Percentiles rank a stretch among this genome's conserved stretches.
Conservation (phyloP, 2,113 vertebrate species). For the Cephalopholis sonnerati region DNA sequence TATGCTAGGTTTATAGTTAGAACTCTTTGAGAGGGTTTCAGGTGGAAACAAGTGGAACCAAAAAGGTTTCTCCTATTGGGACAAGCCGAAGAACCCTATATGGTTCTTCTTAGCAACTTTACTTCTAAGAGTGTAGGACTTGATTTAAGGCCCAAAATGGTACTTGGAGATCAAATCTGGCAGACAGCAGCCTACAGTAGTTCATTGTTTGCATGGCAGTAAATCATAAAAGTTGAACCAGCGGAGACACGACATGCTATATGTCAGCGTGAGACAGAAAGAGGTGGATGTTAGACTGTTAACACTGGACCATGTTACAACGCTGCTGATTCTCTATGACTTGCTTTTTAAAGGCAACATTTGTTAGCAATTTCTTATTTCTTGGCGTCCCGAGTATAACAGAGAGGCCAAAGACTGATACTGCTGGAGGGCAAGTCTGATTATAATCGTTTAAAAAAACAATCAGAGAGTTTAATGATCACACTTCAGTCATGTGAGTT, state of each 20-base stretch:
- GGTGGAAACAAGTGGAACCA: no score
- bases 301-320: conserved; percentile 25
- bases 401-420: conserved; percentile 57
- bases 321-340: conserved; percentile 1
- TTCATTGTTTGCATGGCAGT: conserved; percentile 36
- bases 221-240: conserved; percentile 57
- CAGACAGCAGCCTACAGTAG: conserved; percentile 25
- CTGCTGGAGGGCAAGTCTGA: conserved; percentile 52
- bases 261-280: conserved; percentile 25
- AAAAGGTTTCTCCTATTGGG: no score
- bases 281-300: conserved; percentile 35
- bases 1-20: no score
- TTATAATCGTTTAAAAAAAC: conserved; percentile 71
- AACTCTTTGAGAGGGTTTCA: no score
- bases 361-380: conserved; percentile 74
- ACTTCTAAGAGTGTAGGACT: not conserved
- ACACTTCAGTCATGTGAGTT: conserved; percentile 45
- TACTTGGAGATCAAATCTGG: conserved; percentile 33
- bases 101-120: no score
- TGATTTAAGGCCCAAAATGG: conserved; percentile 35
- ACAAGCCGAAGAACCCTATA: no score
- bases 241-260: conserved; percentile 32
- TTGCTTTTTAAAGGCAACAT: conserved; percentile 60
- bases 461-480: conserved; percentile 60
- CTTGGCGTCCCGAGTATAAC: conserved; percentile 41